Evolutionary conservation across 2,888 invertebrate species (phyloP), one percentile per base, ranked within the genome.

Genomic region (Cecidostiba fungosa): DNA sequence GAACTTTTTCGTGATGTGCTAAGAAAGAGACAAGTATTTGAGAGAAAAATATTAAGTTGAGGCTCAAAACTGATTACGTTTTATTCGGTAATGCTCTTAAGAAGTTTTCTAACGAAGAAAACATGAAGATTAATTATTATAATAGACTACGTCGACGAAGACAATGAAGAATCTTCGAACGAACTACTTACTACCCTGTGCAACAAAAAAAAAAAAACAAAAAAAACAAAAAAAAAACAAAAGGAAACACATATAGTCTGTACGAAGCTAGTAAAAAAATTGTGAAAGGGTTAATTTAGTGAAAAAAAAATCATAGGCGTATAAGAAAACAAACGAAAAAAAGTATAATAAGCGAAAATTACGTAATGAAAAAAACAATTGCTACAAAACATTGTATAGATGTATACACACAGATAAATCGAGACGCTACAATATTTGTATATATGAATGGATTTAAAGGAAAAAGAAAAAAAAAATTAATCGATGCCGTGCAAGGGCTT

Each of bases 1-100:
- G 89, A 91, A 92, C 89, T 90, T 89, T 88, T 90, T 90, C 89
- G 89, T 91, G 90, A 86, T 90, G 91, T 90, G 90, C 89, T 89
- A 80, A 84, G 62, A 16, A 80, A 84, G 3, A 69, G 23, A 39
- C 43, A 39, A 50, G 0, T 66, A 16, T 74, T 4, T 50, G 43
- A 86, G 5, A 77, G 4, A 78, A 43, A 72, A 80, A 82, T 69
- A 16, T 80, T 84, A 84, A 78, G 32, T 69, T 69, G 76, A 74
- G 81, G 77, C 84, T 84, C 84, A 78, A 84, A 77, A 77, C 43
- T 69, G 43, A 23, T 72, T 39, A 66, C 6, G 10, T 29, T 69
- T 74, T 78, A 36, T 74, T 73, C 16, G 32, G 23, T 39, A 62
- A 69, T 19, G 19, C 70, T 59, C 36, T 50, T 43, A 59, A 32